These are phyloP conservation scores for Cairina moschata DNA, from an alignment of 2,113 vertebrate genomes.

Conservation along the genomic window DNA sequence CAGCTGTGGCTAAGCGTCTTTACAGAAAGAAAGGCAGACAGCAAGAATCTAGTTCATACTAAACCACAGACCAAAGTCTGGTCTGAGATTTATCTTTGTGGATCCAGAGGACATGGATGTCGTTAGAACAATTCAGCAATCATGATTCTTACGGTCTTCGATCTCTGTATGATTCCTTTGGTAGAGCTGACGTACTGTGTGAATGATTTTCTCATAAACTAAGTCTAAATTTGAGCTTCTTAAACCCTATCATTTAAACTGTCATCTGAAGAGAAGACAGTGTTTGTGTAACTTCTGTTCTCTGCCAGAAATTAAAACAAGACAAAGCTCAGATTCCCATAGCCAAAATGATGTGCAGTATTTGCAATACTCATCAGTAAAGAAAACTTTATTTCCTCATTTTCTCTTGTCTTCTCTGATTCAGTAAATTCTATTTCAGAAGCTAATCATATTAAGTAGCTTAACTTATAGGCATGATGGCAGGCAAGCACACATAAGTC, in stretches of 20 bases:
- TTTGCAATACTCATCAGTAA: neutral
- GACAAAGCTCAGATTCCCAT: neutral
- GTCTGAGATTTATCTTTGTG: neutral
- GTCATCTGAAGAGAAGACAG: neutral
- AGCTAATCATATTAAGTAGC: constrained; percentile 29
- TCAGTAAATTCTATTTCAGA: constrained; percentile 8
- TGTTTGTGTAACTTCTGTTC: neutral
- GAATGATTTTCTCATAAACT: neutral
- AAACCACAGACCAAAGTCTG: neutral
- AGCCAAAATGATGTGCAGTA: neutral
- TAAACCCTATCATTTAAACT: neutral
- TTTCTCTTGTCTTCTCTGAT: neutral
- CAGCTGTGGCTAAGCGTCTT: neutral
- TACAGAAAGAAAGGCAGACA: neutral
- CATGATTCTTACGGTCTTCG: neutral
- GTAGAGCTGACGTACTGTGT: neutral
- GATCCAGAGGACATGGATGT: neutral
- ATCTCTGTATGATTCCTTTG: neutral
- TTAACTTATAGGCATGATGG: neutral
- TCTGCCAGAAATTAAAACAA: neutral
- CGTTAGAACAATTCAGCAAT: neutral
- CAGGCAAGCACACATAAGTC: neutral
- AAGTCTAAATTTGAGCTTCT: neutral
- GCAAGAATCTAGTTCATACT: neutral
- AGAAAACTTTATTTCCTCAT: neutral